Percentiles rank a stretch among this genome's conserved stretches.
Evolutionary conservation across 2,113 vertebrate species (phyloP).

Genomic region (Hystrix brachyura): DNA sequence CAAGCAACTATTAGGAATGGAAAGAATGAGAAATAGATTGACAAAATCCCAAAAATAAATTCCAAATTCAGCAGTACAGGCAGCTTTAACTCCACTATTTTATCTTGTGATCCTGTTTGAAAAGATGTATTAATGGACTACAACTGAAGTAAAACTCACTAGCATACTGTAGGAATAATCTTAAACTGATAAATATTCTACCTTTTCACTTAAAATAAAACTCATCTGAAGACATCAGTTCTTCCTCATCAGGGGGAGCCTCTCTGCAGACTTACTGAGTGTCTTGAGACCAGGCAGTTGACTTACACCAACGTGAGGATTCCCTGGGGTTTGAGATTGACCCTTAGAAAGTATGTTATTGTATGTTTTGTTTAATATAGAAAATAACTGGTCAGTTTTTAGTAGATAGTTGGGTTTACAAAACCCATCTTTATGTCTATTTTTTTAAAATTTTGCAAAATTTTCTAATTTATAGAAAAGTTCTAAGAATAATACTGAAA

Average conservation of each 20-base stretch:
- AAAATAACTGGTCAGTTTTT: slow-evolving; percentile 1
- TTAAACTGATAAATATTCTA: neutral
- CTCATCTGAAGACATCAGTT: neutral
- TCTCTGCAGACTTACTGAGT: neutral
- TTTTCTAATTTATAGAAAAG: slow-evolving; percentile 44
- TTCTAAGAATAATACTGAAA: neutral
- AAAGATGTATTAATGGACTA: slow-evolving; percentile 35
- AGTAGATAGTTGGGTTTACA: neutral
- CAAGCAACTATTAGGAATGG: neutral
- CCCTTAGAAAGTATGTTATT: neutral
- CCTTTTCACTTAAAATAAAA: slow-evolving; percentile 23
- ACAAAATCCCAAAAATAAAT: neutral
- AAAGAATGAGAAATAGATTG: slow-evolving; percentile 30
- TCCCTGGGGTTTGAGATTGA: neutral
- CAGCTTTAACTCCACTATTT: slow-evolving; percentile 33
- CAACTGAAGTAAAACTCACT: slow-evolving; percentile 50
- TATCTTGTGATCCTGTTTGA: slow-evolving; percentile 32
- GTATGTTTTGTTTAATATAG: neutral
- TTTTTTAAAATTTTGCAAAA: neutral
- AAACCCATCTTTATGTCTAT: neutral
- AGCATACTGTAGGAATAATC: slow-evolving; percentile 18
- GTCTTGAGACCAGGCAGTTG: neutral
- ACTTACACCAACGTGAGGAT: neutral
- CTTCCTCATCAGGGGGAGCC: neutral
- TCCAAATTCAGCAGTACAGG: neutral